Conservation (phyloP, 2,797 vertebrate genomes). For the Scleropages formosus region DNA sequence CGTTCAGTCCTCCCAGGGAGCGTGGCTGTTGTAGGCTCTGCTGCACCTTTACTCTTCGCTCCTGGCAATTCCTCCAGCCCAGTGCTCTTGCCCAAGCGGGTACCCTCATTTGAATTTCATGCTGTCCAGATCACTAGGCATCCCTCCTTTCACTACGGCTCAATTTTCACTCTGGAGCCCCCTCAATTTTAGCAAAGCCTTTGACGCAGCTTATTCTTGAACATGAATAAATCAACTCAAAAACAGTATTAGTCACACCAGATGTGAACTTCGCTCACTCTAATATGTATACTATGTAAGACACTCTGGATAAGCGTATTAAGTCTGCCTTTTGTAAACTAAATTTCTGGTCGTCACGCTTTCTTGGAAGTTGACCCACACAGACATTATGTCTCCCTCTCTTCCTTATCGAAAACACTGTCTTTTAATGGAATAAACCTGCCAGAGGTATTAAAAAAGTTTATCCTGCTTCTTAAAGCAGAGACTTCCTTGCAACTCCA, state of each 20-base stretch:
- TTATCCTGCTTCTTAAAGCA: background rate
- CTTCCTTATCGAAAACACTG: background rate
- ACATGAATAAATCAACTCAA: background rate
- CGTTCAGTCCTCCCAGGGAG: conserved; percentile 1
- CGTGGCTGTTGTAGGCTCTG: conserved; percentile 8
- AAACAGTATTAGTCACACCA: background rate
- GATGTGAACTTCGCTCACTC: background rate
- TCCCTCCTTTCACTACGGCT: background rate
- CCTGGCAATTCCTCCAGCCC: conserved; percentile 10
- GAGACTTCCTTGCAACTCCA: background rate
- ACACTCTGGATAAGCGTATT: background rate
- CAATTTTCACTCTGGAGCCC: background rate
- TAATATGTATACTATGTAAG: background rate
- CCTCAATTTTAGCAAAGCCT: background rate
- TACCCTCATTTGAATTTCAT: conserved; percentile 25
- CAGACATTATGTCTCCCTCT: background rate
- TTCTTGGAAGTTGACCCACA: background rate
- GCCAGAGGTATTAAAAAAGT: background rate
- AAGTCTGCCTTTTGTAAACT: background rate
- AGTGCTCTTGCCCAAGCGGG: background rate
- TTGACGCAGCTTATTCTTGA: background rate
- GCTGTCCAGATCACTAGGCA: background rate
- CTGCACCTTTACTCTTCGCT: conserved; percentile 6
- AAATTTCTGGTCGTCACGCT: background rate
- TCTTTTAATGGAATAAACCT: background rate